Evolutionary conservation across 92 coral and sea anemone species (phyloP), one percentile per base, ranked within the genome.

Genomic region (Actinostola sp.): DNA sequence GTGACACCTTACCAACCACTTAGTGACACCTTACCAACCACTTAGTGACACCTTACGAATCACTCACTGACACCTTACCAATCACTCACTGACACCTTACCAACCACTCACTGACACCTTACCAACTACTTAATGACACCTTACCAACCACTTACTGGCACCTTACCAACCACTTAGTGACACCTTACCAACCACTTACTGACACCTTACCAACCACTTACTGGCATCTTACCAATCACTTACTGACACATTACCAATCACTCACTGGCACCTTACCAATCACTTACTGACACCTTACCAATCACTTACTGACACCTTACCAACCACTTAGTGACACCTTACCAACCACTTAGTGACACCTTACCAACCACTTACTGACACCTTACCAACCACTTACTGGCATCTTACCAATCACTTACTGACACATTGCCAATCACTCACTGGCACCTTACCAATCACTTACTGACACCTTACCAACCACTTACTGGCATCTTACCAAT

Each of bases 1-100:
- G n/a, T 53, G 60, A 39, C 31, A 53, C 60, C 60, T 21, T 53
- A 53, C 60, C 60, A 20, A 53, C 60, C 60, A 53, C 60, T 53
- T 53, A 53, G 30, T 53, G 29, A 53, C 60, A 53, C 60, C 60
- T 53, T 53, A 53, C 60, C 60, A 53, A 53, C 60, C 60, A 53
- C 60, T 53, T 53, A 53, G 30, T 53, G 60, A 53, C 54, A 48
- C 54, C 54, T 48, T 48, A 48, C 54, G 19, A 48, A 48, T 23
- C 54, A 48, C 54, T 48, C 19, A 48, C 54, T 48, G 54, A n/a
- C 54, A 48, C 54, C 54, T 48, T 48, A 48, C 54, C 54, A 48
- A 48, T 23, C 54, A 48, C 54, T 48, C 19, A 48, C 54, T 48
- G 54, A 48, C 60, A 53, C 60, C 30, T 53, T 53, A 25, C 8